Conservation (phyloP, 92 coral and sea anemone species). For the Porites evermanni region DNA sequence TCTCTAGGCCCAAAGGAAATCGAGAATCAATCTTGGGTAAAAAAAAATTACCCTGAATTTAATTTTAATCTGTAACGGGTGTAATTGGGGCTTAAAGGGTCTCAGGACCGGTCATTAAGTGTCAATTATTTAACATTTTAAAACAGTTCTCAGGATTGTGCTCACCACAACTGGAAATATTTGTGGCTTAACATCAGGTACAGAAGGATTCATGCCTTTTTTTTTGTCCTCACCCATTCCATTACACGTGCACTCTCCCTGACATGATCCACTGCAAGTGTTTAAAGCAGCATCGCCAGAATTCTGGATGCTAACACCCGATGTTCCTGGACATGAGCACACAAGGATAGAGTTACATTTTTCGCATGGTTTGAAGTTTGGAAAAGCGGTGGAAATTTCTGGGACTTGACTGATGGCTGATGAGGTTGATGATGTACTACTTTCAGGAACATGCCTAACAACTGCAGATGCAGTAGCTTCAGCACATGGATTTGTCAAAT, state of each 20-base stretch:
- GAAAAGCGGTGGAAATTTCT: neutral
- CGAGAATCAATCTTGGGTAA: too few relatives aligned
- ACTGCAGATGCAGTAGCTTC: too few relatives aligned
- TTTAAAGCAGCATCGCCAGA: neutral
- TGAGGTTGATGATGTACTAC: neutral
- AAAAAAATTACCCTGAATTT: too few relatives aligned
- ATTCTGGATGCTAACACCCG: neutral
- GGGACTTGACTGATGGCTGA: neutral
- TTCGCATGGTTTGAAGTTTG: constrained; percentile 14
- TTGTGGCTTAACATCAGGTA: constrained; percentile 36
- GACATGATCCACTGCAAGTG: constrained; percentile 6
- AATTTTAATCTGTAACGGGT: too few relatives aligned
- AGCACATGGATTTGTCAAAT: too few relatives aligned
- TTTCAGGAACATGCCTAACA: too few relatives aligned
- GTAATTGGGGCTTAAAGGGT: too few relatives aligned
- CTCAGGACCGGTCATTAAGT: neutral
- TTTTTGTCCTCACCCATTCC: neutral
- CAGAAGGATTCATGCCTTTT: neutral
- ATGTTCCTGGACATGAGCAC: constrained; percentile 33
- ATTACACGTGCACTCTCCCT: neutral
- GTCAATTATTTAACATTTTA: too few relatives aligned
- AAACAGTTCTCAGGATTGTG: neutral
- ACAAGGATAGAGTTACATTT: constrained; percentile 47
- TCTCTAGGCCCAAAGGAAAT: too few relatives aligned
- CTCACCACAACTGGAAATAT: constrained; percentile 35